phyloP scores from a whole-genome alignment of 1,140 invertebrate genomes.

The Drosophila murphyi region DNA sequence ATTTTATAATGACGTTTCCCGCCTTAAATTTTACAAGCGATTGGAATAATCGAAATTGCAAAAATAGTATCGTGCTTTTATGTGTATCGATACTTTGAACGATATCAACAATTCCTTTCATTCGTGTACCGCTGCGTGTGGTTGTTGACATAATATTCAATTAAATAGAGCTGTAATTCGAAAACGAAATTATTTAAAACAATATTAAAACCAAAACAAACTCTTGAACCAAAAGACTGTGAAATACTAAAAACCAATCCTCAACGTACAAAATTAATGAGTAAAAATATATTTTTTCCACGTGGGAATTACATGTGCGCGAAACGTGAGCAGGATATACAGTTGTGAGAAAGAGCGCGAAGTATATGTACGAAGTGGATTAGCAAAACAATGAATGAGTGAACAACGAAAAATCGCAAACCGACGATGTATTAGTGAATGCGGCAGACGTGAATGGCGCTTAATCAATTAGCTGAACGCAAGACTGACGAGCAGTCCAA shows the following conservation, averaged over 20 bases:
- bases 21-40: neutral
- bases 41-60: neutral
- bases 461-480: slow-evolving; percentile 75
- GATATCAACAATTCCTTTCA: slow-evolving; percentile 3
- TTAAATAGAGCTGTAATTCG: slow-evolving; percentile 15
- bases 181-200: neutral
- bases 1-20: neutral
- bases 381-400: slow-evolving; percentile 61
- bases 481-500: slow-evolving; percentile 11
- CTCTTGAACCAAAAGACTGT: neutral
- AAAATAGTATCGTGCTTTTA: neutral
- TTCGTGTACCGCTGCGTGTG: slow-evolving; percentile 12
- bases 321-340: slow-evolving; percentile 22
- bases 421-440: slow-evolving; percentile 59
- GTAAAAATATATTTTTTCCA: slow-evolving; percentile 1
- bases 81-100: slow-evolving; percentile 10
- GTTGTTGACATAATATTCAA: slow-evolving; percentile 4
- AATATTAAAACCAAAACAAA: neutral
- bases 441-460: neutral
- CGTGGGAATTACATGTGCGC: slow-evolving; percentile 42
- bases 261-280: slow-evolving; percentile 5
- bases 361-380: slow-evolving; percentile 45
- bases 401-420: slow-evolving; percentile 46
- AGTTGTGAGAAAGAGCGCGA: slow-evolving; percentile 20
- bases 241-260: neutral